Base-by-base conservation (phyloP, 2,888 invertebrate genomes). In the Sympetrum striolatum region DNA sequence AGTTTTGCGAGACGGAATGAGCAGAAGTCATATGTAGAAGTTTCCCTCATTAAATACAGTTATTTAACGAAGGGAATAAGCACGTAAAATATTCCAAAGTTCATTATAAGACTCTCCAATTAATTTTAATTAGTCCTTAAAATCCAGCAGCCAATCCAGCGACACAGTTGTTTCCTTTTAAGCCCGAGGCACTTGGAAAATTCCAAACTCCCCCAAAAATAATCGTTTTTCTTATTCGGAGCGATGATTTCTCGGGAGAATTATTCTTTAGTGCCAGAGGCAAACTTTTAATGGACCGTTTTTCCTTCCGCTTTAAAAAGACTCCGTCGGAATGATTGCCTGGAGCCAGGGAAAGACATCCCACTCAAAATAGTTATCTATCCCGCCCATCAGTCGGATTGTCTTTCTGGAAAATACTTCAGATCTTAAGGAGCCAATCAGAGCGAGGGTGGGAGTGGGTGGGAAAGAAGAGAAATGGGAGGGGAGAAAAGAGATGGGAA, bases 381-480 rank as follows among this genome's bases (percentile, higher is more conserved):
- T 25, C 73, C 73, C 73, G 22, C 73, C 73, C 73, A 73, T 73
- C 73, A 25, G 12, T 31, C 73, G 73, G 73, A 73, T 73, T 73
- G 73, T 73, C 73, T 73, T 31, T 73, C 73, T 60, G 58, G 86
- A 86, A 86, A 86, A 86, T 60, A 86, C 86, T 60, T 60, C 37
- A 60, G 60, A 86, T 86, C 86, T 86, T 60, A 60, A 86, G 86
- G 86, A 86, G 60, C 86, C 86, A 86, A 86, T 86, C 86, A 86
- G 86, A 86, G 39, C 31, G 25, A 73, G 73, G 64, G n/a, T 25
- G 31, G 86, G 86, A 53, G 48, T 31, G 48, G 48, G 53, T 53
- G 53, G 48, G 53, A 82, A 53, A 82, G 81, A 53, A 53, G 37
- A 86, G 60, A 64, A 18, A 58, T 58, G 82, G 44, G 25, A 35